These are phyloP conservation scores for Ceratosolen solmsi DNA, from an alignment of 1,140 invertebrate genomes.

Conservation along the genomic window DNA sequence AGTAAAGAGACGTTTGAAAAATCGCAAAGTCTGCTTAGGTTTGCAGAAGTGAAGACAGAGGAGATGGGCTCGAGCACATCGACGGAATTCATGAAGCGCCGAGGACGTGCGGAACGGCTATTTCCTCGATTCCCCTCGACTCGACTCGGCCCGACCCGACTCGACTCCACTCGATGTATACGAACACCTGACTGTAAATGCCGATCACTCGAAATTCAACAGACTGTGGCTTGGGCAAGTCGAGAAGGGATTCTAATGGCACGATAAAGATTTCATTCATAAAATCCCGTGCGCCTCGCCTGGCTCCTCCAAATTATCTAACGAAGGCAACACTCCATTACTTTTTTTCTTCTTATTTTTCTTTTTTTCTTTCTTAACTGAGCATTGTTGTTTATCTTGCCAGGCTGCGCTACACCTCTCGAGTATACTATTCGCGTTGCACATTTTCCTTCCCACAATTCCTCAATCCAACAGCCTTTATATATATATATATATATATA, in stretches of 20 bases:
- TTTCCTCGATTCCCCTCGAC: not conserved
- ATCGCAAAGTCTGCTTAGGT: no score
- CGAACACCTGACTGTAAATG: not conserved
- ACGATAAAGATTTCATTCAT: constrained; percentile 44
- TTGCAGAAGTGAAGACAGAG: no score
- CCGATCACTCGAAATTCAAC: constrained; percentile 18
- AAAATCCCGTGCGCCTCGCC: constrained; percentile 30
- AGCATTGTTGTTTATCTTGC: not conserved
- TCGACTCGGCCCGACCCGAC: not conserved
- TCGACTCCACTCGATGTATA: not conserved
- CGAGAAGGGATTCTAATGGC: not conserved
- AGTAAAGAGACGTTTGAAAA: no score
- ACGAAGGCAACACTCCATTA: not conserved
- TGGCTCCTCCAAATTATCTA: constrained; percentile 28
- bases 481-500: no score
- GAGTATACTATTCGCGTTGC: no score
- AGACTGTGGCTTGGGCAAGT: not conserved
- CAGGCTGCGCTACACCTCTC: not conserved
- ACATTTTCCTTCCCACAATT: not conserved
- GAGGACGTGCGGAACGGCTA: not conserved
- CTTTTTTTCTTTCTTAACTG: constrained; percentile 7
- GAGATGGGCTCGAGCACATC: no score
- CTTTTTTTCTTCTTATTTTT: no score
- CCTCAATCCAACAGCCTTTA: not conserved
- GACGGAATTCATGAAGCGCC: no score